A percentile compares a stretch with the other conserved stretches of the same genome.
These are phyloP conservation scores for Sebastolobus alascanus DNA, from an alignment of 2,797 vertebrate species.

Conservation along the genomic window DNA sequence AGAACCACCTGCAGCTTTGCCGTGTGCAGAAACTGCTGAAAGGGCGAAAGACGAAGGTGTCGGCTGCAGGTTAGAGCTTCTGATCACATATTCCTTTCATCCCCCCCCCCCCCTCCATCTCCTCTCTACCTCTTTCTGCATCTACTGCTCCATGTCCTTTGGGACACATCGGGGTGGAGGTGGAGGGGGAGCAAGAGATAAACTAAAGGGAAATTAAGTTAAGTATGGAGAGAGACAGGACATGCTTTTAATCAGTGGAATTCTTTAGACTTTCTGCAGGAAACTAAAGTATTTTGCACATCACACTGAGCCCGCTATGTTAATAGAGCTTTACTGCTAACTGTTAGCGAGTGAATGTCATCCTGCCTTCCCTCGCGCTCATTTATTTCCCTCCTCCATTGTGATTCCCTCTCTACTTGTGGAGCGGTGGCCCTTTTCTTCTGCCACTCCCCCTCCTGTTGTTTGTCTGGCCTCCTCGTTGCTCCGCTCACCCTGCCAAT, in stretches of 20 bases:
- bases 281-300: conserved; percentile 16
- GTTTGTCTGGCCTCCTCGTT: conserved; percentile 91
- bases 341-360: conserved; percentile 42
- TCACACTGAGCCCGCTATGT: conserved; percentile 28
- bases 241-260: conserved; percentile 78
- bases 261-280: conserved; percentile 37
- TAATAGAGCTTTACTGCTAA: conserved; percentile 36
- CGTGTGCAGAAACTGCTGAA: conserved; percentile 92
- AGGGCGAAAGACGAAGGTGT: conserved; percentile 89
- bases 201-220: conserved; percentile 73
- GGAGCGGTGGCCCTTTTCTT: conserved; percentile 81
- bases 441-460: conserved; percentile 79
- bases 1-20: conserved; percentile 91
- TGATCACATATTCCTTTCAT: conserved; percentile 94
- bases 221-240: conserved; percentile 78
- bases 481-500: conserved; percentile 89
- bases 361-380: conserved; percentile 71
- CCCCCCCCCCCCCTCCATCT: conserved; percentile 61
- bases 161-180: conserved; percentile 29
- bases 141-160: conserved; percentile 57
- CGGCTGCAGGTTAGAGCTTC: conserved; percentile 92
- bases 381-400: conserved; percentile 57
- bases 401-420: conserved; percentile 81
- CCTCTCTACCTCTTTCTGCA: conserved; percentile 19
- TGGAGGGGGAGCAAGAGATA: conserved; percentile 51